Percentiles rank a stretch among this genome's conserved stretches.
Conservation (phyloP, 2,113 vertebrate species). For the Hypanus sabinus region DNA sequence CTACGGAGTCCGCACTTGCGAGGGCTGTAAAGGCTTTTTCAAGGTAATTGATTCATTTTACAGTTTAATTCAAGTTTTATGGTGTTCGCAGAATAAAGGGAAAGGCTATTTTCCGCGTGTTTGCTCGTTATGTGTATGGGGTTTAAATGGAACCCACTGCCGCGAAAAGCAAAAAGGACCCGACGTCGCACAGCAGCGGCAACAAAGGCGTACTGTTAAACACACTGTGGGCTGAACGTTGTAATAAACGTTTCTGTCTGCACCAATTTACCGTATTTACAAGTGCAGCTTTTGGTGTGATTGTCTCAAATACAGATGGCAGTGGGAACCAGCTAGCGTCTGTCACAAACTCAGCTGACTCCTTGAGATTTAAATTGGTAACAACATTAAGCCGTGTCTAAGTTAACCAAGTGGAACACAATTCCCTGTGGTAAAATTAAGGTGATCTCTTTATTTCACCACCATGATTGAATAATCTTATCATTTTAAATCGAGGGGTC, state of each 20-base stretch:
- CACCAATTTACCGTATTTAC: neutral
- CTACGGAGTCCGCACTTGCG: conserved; percentile 87
- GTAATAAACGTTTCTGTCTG: neutral
- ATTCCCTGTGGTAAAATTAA: conserved; percentile 76
- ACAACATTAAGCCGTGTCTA: conserved; percentile 65
- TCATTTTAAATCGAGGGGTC: conserved; percentile 69
- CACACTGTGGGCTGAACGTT: neutral
- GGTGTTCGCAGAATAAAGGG: neutral
- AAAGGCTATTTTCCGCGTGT: neutral
- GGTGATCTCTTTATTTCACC: conserved; percentile 74
- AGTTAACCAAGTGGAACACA: conserved; percentile 71
- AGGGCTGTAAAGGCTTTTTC: conserved; percentile 92
- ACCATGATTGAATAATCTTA: conserved; percentile 77
- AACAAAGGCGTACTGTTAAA: neutral
- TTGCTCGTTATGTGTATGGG: neutral
- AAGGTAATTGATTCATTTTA: conserved; percentile 63
- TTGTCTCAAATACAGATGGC: conserved; percentile 4
- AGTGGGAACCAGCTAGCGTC: conserved; percentile 39
- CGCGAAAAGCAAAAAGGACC: neutral
- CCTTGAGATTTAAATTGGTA: conserved; percentile 65
- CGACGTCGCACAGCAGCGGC: neutral
- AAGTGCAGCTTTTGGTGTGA: neutral
- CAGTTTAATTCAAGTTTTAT: neutral
- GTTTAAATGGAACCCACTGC: neutral
- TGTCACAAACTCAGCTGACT: conserved; percentile 48